A percentile compares a stretch with the other conserved stretches of the same genome.
Evolutionary conservation across 2,888 invertebrate species (phyloP).

Genomic region (Yponomeuta malinellus): DNA sequence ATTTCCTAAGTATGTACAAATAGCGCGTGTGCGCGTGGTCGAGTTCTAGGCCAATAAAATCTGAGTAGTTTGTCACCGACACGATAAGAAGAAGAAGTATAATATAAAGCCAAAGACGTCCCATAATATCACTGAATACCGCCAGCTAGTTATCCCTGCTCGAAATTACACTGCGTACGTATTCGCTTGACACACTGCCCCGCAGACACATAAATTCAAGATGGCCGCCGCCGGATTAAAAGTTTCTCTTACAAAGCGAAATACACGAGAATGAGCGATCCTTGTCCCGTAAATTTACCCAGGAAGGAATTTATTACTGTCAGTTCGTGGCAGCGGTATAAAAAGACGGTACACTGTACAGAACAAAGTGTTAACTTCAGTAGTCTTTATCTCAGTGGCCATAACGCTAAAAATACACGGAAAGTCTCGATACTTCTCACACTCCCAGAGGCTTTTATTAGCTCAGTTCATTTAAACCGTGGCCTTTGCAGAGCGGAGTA

Average conservation of each 20-base stretch:
- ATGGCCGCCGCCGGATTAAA: conserved; percentile 6
- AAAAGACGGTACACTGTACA: background rate
- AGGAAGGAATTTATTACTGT: background rate
- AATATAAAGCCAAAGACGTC: background rate
- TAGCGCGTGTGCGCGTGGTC: too few species aligned
- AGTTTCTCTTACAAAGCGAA: conserved; percentile 4
- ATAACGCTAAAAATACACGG: background rate
- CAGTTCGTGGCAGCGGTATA: background rate
- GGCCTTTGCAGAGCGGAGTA: conserved; percentile 1
- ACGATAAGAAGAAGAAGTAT: background rate
- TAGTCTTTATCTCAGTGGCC: background rate
- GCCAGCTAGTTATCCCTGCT: background rate
- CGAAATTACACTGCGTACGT: background rate
- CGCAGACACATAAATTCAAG: conserved; percentile 3
- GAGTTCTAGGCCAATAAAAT: too few species aligned
- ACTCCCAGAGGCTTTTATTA: conserved; percentile 6
- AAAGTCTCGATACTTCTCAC: background rate
- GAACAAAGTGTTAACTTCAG: background rate
- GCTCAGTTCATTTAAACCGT: conserved; percentile 2
- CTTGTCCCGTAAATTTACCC: background rate
- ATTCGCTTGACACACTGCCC: conserved; percentile 2
- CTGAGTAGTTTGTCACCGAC: too few species aligned
- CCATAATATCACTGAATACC: background rate
- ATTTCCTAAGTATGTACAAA: too few species aligned
- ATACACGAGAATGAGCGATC: background rate